Base-by-base conservation (phyloP, 2,113 vertebrate genomes). In the Pagrus major region DNA sequence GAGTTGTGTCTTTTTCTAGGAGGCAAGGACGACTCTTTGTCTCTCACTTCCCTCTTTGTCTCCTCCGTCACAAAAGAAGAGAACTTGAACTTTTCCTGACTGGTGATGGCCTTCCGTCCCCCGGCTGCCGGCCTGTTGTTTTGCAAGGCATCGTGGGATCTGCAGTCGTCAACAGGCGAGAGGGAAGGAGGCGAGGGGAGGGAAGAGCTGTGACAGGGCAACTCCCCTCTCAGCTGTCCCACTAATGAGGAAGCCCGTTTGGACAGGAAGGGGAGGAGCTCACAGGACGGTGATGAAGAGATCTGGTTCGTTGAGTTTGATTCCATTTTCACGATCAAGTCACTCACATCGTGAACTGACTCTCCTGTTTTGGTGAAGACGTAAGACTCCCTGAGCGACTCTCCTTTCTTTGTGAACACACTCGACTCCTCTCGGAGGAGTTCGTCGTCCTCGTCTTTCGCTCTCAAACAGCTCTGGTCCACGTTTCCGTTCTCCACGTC, bases 401-500 rank as follows among this genome's bases (percentile, higher is more conserved):
- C 94, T 4, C 93, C 88, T 68, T 87, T 94, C 79, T 89, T 86
- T 0, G 93, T 93, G 84, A 92, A 92, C 58, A 92, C 87, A 75
- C 88, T 95, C 21, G 94, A 92, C 79, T 93, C 89, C 37, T 95
- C 94, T 41, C 91, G 91, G 14, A 95, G 91, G 44, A 95, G 92
- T 33, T 92, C 95, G 80, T 93, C 94, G 35, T 94, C 92, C 72
- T 88, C 89, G 1, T 90, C 89, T 39, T 83, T 91, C 72, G 66
- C 81, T 54, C 84, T 92, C 6, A 86, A 27, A 49, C 91, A 86
- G 74, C 85, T 84, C 85, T 86, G 96, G 78, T 97, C 96, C 5
- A 97, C 89, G 35, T 99, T 99, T 3, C 98, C 98, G 44, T 99
- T 99, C 89, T 99, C 97, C 94, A 99, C 92, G 72, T 99, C 98